phyloP scores from a whole-genome alignment of 2,888 invertebrate genomes.

The Branchinecta sandiegonensis region DNA sequence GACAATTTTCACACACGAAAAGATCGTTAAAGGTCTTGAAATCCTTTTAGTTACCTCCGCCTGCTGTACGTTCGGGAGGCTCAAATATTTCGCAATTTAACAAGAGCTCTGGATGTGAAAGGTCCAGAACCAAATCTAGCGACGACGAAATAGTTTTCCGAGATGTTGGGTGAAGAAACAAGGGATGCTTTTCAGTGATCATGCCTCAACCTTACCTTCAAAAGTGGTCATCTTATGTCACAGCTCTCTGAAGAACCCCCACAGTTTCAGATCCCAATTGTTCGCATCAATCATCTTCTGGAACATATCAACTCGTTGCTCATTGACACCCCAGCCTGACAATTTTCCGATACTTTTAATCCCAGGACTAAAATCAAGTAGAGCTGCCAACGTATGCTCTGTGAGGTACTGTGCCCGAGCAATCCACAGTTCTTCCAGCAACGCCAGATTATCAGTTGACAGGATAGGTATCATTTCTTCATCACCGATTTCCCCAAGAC shows the following conservation, averaged over 20 bases:
- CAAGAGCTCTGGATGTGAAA: too few relatives aligned
- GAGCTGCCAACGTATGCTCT: background rate
- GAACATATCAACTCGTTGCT: background rate
- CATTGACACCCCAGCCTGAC: background rate
- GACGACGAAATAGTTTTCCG: too few relatives aligned
- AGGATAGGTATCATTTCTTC: constrained; percentile 11
- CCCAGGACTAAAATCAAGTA: background rate
- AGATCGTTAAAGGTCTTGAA: too few relatives aligned
- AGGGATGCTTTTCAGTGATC: too few relatives aligned
- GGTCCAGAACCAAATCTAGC: too few relatives aligned
- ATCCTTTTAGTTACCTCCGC: too few relatives aligned
- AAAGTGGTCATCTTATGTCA: too few relatives aligned
- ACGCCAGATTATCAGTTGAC: background rate
- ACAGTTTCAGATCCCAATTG: background rate
- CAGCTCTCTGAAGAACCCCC: background rate
- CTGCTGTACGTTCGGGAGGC: too few relatives aligned
- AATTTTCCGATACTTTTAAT: background rate
- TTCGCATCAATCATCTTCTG: background rate
- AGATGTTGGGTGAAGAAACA: too few relatives aligned
- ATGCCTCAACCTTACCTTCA: too few relatives aligned
- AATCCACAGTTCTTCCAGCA: background rate
- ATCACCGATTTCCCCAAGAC: background rate
- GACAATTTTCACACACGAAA: too few relatives aligned
- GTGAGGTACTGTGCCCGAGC: background rate
- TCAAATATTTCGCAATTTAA: too few relatives aligned